Evolutionary conservation across 2,888 invertebrate genomes (phyloP).

Genomic region (Calameuta idolon): DNA sequence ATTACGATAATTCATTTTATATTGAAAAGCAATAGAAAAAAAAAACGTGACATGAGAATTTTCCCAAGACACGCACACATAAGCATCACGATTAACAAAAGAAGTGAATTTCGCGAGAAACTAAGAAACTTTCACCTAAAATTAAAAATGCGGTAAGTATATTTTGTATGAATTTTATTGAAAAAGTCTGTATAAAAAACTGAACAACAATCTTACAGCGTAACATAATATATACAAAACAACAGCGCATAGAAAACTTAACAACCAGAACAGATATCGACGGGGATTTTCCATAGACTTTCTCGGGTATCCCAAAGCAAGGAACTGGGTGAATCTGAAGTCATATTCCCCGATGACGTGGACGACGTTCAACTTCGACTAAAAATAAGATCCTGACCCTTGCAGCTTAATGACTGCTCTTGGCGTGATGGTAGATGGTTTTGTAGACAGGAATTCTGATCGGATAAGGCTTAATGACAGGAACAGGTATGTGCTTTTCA

Average conservation of each 20-base stretch:
- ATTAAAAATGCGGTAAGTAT: not conserved
- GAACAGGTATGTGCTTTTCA: constrained; percentile 77
- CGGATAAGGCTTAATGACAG: constrained; percentile 77
- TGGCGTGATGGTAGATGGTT: constrained; percentile 78
- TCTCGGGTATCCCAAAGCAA: constrained; percentile 22
- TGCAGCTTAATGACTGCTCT: constrained; percentile 59
- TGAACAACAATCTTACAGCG: not conserved
- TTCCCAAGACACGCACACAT: not conserved
- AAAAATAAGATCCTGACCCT: constrained; percentile 7
- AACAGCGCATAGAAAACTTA: constrained; percentile 24
- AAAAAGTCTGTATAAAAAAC: constrained; percentile 30
- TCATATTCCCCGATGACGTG: constrained; percentile 3
- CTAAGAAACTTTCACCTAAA: not conserved
- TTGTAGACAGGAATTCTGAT: constrained; percentile 80
- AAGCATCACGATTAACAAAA: not conserved
- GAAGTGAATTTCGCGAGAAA: not conserved
- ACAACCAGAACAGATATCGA: constrained; percentile 25
- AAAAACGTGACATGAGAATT: not conserved
- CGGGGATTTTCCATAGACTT: constrained; percentile 29
- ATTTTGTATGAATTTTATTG: constrained; percentile 39
- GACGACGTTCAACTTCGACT: constrained; percentile 30
- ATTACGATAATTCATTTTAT: not conserved
- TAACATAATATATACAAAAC: constrained; percentile 33
- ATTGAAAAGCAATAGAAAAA: not conserved
- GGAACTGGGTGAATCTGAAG: not conserved